A percentile compares a stretch with the other conserved stretches of the same genome.
Conservation (phyloP, 2,888 invertebrate genomes). For the Calameuta idolon region DNA sequence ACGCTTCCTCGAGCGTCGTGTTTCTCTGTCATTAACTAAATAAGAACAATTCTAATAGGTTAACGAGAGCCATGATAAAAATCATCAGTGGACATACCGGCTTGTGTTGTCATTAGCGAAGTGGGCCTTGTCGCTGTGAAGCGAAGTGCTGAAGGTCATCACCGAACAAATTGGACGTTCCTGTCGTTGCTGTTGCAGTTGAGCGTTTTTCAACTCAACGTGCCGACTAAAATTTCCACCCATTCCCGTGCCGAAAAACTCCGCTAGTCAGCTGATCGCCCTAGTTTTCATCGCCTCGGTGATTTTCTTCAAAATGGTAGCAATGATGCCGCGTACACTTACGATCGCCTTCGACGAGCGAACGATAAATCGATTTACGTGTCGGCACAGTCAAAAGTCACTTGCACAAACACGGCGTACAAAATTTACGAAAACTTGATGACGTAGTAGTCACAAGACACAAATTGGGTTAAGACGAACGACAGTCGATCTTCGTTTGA, state of each 20-base stretch:
- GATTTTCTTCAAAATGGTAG: constrained; percentile 46
- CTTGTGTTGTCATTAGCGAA: constrained; percentile 49
- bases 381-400: neutral
- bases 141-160: constrained; percentile 62
- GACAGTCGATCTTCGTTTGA: neutral
- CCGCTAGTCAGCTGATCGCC: constrained; percentile 58
- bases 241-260: constrained; percentile 43
- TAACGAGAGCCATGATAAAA: neutral
- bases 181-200: constrained; percentile 27
- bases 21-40: neutral
- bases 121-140: constrained; percentile 56
- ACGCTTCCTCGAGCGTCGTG: neutral
- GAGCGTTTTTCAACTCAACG: constrained; percentile 23
- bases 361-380: neutral
- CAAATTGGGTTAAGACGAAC: neutral
- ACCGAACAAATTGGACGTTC: constrained; percentile 41
- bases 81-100: constrained; percentile 43
- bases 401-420: neutral
- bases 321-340: constrained; percentile 27
- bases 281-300: constrained; percentile 49
- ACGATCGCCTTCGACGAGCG: neutral
- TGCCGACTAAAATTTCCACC: constrained; percentile 33
- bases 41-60: neutral
- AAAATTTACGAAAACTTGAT: neutral
- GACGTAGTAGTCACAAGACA: neutral